phyloP scores from a whole-genome alignment of 2,113 vertebrate genomes.

The Burhinus bistriatus region DNA sequence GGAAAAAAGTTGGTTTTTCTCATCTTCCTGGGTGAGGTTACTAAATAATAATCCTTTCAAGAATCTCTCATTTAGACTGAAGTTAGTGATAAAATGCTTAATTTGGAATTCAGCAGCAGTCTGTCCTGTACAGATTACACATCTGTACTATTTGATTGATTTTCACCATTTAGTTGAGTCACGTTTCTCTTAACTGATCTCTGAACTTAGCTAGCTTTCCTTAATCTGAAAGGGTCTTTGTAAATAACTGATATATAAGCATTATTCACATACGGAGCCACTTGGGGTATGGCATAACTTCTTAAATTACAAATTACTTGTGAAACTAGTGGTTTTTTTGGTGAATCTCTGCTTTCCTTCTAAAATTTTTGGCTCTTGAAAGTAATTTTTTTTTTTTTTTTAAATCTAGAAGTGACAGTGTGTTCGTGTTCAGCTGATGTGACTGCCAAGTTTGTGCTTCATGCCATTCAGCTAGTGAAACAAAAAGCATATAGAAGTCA shows the following conservation, averaged over 20 bases:
- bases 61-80: neutral
- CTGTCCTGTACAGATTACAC: neutral
- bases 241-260: neutral
- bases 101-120: neutral
- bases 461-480: slow-evolving; percentile 93
- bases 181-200: neutral
- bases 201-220: neutral
- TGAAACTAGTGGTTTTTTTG: neutral
- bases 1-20: accelerated
- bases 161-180: neutral
- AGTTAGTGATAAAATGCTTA: neutral
- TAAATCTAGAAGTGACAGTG: slow-evolving; percentile 85
- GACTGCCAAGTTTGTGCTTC: slow-evolving; percentile 96
- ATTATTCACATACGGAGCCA: neutral
- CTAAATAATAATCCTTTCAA: neutral
- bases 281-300: neutral
- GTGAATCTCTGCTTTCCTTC: neutral
- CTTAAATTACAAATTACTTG: neutral
- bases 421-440: slow-evolving; percentile 91
- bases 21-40: neutral
- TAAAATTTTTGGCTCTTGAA: neutral
- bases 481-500: slow-evolving; percentile 94
- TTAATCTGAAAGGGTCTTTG: neutral
- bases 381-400: neutral
- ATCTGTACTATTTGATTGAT: neutral